Evolutionary conservation across 2,113 vertebrate genomes (phyloP).

Genomic region (Jaculus jaculus): DNA sequence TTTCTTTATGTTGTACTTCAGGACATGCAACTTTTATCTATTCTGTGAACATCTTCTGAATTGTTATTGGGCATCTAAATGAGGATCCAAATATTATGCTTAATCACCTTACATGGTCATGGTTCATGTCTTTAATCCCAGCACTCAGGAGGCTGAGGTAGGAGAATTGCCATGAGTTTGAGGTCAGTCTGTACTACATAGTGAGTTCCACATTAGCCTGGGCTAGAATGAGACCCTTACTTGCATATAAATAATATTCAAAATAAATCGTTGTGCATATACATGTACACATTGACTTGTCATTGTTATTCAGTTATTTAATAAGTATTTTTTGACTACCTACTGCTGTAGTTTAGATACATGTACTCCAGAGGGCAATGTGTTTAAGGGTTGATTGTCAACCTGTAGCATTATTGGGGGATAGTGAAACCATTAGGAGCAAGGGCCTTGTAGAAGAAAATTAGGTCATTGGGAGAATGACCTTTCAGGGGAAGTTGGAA

Average conservation of each 20-base stretch:
- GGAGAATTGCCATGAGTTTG: no score
- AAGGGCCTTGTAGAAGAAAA: no score
- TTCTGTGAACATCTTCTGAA: slow-evolving; percentile 49
- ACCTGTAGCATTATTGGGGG: neutral
- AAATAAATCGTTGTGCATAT: neutral
- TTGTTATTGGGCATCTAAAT: slow-evolving; percentile 1
- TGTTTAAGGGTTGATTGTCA: neutral
- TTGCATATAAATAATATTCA: neutral
- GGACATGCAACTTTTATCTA: neutral
- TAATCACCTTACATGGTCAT: no score
- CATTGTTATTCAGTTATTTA: neutral
- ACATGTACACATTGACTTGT: neutral
- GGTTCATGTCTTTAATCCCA: no score
- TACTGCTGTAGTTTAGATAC: neutral
- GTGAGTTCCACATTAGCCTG: no score
- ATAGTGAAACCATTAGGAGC: neutral
- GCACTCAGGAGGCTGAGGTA: no score
- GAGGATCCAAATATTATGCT: neutral
- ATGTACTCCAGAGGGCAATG: neutral
- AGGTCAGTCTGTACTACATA: no score
- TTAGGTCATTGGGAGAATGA: neutral
- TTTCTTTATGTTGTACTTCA: neutral
- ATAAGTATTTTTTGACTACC: neutral
- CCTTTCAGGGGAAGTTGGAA: neutral
- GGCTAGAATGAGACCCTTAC: no score